phyloP scores from a whole-genome alignment of 2,113 vertebrate species.

The Halichoerus grypus region DNA sequence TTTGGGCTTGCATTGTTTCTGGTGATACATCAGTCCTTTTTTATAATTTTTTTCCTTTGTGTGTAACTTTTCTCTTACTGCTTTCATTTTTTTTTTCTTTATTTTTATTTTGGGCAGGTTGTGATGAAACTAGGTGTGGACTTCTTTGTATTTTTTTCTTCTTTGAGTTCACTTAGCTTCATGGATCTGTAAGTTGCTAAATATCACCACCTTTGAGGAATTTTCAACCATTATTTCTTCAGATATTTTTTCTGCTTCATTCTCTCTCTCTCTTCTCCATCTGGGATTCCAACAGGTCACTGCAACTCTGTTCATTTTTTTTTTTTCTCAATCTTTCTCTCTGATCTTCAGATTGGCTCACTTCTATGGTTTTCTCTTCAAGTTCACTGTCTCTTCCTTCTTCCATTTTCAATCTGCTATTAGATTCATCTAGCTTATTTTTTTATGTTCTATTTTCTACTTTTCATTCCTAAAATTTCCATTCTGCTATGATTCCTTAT shows the following conservation, averaged over 20 bases:
- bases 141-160: not conserved
- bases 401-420: not conserved
- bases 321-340: not conserved
- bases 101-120: slow-evolving; percentile 6
- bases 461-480: not conserved
- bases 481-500: not conserved
- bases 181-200: not conserved
- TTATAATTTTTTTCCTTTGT: not conserved
- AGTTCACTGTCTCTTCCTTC: not conserved
- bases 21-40: not conserved
- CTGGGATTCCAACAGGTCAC: not conserved
- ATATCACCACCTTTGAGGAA: not conserved
- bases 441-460: not conserved
- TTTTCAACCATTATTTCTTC: not conserved
- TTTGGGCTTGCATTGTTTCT: not conserved
- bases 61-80: not conserved
- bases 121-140: not conserved
- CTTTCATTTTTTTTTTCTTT: not conserved
- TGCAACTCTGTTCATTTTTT: not conserved
- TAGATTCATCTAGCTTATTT: not conserved
- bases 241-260: not conserved
- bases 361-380: not conserved
- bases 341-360: not conserved
- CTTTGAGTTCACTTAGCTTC: not conserved
- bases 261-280: not conserved